Evolutionary conservation across 2,888 invertebrate species (phyloP), one percentile per base, ranked within the genome.

Genomic region (Zygaena filipendulae): DNA sequence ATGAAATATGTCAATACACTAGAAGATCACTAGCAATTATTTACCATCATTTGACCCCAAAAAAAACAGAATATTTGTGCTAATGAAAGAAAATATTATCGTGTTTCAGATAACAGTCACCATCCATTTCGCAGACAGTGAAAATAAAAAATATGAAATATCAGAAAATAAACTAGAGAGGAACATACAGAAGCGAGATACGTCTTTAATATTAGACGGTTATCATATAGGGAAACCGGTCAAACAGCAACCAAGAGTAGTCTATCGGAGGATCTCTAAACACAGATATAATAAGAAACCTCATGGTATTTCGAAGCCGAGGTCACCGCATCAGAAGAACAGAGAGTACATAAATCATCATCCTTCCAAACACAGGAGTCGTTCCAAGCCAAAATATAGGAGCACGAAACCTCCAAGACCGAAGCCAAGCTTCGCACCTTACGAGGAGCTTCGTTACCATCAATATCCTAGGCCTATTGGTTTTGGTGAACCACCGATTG

Each of bases 401-500:
- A 50, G 46, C 31, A 21, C 53, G 2, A 59, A 49, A 29, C 56
- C 64, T 19, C 50, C 52, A 21, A 45, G 56, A n/a, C 30, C 47
- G 2, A 59, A 59, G 32, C 42, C 50, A 2, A 36, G 23, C 3
- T n/a, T n/a, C n/a, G n/a, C n/a, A n/a, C n/a, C n/a, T n/a, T n/a
- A n/a, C n/a, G n/a, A n/a, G n/a, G n/a, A n/a, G n/a, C n/a, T n/a
- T n/a, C n/a, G n/a, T n/a, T n/a, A n/a, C n/a, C n/a, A n/a, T n/a
- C n/a, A n/a, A n/a, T n/a, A n/a, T n/a, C n/a, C n/a, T n/a, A n/a
- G n/a, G n/a, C 53, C 59, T 2, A 34, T 40, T 5, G 53, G 63
- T 5, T 75, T 74, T 34, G 75, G 55, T 2, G 75, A 77, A 35
- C 74, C 75, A 3, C 72, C 72, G 2, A 26, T n/a, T n/a, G n/a